A percentile compares a stretch with the other conserved stretches of the same genome.
phyloP scores from a whole-genome alignment of 2,113 vertebrate species.

The Phylloscopus whistleri region DNA sequence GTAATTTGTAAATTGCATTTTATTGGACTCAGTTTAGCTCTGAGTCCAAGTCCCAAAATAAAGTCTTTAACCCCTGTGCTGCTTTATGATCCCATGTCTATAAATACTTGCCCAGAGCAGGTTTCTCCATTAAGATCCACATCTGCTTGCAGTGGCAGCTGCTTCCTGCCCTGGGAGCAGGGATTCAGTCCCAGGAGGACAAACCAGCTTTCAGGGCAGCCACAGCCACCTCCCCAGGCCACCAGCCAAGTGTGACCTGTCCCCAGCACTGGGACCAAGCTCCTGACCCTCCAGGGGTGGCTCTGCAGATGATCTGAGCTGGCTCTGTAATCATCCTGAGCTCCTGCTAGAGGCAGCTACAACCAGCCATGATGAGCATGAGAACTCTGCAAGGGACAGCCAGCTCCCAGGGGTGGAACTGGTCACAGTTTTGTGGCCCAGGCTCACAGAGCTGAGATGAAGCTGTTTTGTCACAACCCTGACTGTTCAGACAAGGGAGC shows the following conservation, averaged over 20 bases:
- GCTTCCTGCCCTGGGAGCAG: background rate
- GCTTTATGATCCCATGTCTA: slow-evolving; percentile 5
- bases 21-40: background rate
- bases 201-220: background rate
- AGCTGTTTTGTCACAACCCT: accelerated
- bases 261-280: background rate
- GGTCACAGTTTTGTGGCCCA: accelerated
- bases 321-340: accelerated
- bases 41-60: background rate
- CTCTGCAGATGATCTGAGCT: background rate
- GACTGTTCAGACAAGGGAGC: accelerated
- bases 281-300: accelerated
- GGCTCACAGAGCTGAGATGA: accelerated
- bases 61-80: slow-evolving; percentile 9
- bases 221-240: background rate
- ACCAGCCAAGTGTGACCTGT: accelerated
- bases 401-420: too few species aligned
- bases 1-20: slow-evolving; percentile 7
- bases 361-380: accelerated
- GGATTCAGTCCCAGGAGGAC: background rate
- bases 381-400: background rate
- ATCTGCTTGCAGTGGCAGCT: background rate
- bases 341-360: background rate
- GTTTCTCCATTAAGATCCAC: background rate
- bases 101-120: slow-evolving; percentile 9